Evolutionary conservation across 2,113 vertebrate genomes (phyloP), one percentile per base, ranked within the genome.

Genomic region (Anguilla rostrata): DNA sequence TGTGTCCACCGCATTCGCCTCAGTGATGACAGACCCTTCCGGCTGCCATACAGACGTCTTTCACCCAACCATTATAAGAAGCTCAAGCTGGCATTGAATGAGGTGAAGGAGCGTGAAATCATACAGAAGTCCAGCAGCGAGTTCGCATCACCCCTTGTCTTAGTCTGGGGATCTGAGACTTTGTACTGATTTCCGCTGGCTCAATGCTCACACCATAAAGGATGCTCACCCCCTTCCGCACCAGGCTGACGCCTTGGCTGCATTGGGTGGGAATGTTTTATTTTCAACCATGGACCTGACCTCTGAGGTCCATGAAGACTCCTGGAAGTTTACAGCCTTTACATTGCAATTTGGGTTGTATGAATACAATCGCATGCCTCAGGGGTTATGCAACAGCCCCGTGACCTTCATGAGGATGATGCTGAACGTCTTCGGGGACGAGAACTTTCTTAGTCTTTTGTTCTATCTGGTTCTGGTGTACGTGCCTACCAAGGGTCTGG

Each of bases 101-200:
- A 88, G 12, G 89, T 88, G 82, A 85, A 89, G 1, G 9, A 9
- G 43, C 2, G 34, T 34, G 84, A 90, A 0, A 88, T 90, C 2
- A 90, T 90, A 15, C 78, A 86, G 11, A 90, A 88, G 34, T 88
- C 87, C 12, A 80, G 8, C 1, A 90, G 86, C 81, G 85, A 90
- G 29, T 88, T 14, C 53, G 71, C 85, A 0, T 89, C 86, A 0
- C 85, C 83, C 2, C 83, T 90, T 43, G 87, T 89, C 0, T 85
- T 86, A 0, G 85, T 84, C 60, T n/a, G 71, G 71, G 3, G 71
- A 78, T 29, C 71, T 20, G 56, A 14, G 56, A 7, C 7, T 46
- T 9, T 83, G 82, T 22, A 83, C 46, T 2, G 82, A 83, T 22
- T 83, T 49, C 46, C 5, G 46, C 20, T 83, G 82, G 82, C 41